These are phyloP conservation scores for Aphodius sticticus DNA, from an alignment of 2,888 invertebrate species.

Conservation along the genomic window DNA sequence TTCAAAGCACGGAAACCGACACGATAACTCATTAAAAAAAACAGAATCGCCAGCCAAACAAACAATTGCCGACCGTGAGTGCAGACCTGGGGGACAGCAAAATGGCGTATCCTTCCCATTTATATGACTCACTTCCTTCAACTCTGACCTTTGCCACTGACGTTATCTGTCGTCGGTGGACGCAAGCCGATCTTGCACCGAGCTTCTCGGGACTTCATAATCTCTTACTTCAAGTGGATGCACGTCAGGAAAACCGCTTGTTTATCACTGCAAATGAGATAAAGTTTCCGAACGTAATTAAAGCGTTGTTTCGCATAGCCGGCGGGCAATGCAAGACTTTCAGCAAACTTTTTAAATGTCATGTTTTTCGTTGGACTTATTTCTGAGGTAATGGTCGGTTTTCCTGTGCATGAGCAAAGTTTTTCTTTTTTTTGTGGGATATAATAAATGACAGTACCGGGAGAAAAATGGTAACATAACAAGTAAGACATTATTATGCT, in stretches of 20 bases:
- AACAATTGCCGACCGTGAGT: neutral
- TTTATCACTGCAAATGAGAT: neutral
- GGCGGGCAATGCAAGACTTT: neutral
- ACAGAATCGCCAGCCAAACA: too few relatives aligned
- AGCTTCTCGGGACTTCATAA: neutral
- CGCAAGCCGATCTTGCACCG: neutral
- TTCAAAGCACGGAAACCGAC: neutral
- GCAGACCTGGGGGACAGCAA: neutral
- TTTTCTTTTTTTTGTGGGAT: too few relatives aligned
- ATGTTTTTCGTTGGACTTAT: neutral
- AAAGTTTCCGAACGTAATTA: neutral
- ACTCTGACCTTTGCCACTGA: neutral
- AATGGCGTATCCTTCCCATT: neutral
- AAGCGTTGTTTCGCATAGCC: neutral
- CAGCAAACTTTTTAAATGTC: neutral
- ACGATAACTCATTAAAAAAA: neutral
- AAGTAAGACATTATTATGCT: too few relatives aligned
- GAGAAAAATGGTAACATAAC: too few relatives aligned
- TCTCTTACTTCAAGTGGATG: neutral
- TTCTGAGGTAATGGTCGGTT: neutral
- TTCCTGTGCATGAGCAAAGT: too few relatives aligned
- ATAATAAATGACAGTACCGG: too few relatives aligned
- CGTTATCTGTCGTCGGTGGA: neutral
- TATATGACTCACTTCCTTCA: neutral
- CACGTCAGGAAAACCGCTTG: neutral